phyloP scores from a whole-genome alignment of 1,140 invertebrate genomes.

The roundworm (Caenorhabditis elegans) region DNA sequence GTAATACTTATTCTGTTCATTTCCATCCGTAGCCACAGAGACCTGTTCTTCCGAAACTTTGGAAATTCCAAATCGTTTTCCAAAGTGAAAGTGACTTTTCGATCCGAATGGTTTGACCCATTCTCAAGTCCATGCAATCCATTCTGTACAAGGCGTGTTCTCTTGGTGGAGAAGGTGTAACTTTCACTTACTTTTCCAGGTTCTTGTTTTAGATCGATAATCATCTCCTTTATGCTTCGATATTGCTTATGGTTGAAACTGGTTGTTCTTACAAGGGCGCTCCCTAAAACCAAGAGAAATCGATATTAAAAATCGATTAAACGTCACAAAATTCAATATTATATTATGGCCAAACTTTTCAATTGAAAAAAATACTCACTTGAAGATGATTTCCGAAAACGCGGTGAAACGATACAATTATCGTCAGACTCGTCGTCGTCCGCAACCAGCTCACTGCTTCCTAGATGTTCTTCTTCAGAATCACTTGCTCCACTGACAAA shows the following conservation, averaged over 20 bases:
- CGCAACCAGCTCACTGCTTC: neutral
- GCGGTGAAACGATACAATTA: neutral
- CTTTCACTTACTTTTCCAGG: slow-evolving; percentile 4
- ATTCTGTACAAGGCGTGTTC: slow-evolving; percentile 16
- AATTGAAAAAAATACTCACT: neutral
- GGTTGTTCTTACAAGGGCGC: slow-evolving; percentile 5
- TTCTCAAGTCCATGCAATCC: slow-evolving; percentile 20
- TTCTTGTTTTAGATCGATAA: slow-evolving; percentile 14
- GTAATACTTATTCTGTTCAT: slow-evolving; percentile 29
- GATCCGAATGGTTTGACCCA: slow-evolving; percentile 8
- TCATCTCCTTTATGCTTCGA: slow-evolving; percentile 25
- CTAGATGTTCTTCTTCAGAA: neutral
- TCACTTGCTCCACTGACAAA: neutral
- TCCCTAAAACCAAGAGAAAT: neutral
- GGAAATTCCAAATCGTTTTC: slow-evolving; percentile 35
- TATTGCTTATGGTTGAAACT: slow-evolving; percentile 24
- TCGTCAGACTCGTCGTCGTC: slow-evolving; percentile 21
- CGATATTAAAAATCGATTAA: no score
- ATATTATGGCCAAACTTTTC: neutral
- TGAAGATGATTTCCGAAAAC: neutral
- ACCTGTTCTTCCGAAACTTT: slow-evolving; percentile 21
- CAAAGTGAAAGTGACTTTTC: slow-evolving; percentile 30
- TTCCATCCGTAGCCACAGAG: slow-evolving; percentile 35
- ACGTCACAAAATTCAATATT: no score
- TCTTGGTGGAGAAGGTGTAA: neutral